phyloP scores from a whole-genome alignment of 2,888 invertebrate genomes.

The Eledona agricola region DNA sequence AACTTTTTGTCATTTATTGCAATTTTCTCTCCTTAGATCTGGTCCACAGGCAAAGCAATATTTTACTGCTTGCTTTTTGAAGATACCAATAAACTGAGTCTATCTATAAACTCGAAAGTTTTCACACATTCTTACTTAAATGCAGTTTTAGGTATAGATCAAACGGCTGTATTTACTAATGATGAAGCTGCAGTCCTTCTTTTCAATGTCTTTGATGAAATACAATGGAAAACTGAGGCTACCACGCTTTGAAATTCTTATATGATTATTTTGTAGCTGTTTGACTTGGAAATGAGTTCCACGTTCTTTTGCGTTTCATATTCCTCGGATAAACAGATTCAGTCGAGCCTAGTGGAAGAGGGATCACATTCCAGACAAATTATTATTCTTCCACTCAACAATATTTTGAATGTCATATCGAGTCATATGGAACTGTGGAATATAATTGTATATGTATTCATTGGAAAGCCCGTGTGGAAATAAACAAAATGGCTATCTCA shows the following conservation, averaged over 20 bases:
- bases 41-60: slow-evolving; percentile 1
- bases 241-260: slow-evolving; percentile 1
- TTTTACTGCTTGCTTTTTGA: not conserved
- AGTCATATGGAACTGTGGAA: no score
- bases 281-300: not conserved
- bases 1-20: slow-evolving; percentile 1
- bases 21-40: not conserved
- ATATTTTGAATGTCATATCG: no score
- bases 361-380: no score
- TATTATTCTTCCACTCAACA: no score
- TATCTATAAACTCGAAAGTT: not conserved
- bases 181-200: not conserved
- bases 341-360: not conserved
- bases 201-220: not conserved
- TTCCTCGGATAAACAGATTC: not conserved
- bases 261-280: not conserved
- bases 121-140: slow-evolving; percentile 1
- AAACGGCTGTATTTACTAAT: no score
- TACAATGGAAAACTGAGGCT: not conserved
- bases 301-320: not conserved
- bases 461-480: no score
- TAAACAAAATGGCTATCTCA: no score
- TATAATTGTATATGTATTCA: no score
- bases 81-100: slow-evolving; percentile 1
- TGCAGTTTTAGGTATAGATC: not conserved